phyloP scores from a whole-genome alignment of 2,797 vertebrate species.

The Phataginus tetradactyla region DNA sequence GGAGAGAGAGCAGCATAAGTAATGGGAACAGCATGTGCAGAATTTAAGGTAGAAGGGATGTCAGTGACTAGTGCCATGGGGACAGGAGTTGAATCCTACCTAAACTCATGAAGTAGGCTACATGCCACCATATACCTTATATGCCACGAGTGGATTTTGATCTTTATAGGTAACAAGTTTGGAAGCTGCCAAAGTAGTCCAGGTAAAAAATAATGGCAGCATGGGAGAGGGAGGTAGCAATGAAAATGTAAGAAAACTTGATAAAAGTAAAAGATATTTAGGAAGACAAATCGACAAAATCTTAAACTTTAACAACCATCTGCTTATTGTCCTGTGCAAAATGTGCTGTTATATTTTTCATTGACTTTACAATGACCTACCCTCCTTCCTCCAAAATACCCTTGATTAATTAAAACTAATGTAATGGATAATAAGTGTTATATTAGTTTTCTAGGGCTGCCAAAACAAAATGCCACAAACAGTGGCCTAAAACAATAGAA shows the following conservation, averaged over 20 bases:
- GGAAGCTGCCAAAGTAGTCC: not conserved
- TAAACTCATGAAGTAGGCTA: not conserved
- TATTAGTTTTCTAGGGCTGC: not conserved
- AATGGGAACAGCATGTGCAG: not conserved
- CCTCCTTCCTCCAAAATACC: not conserved
- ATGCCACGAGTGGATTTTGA: not conserved
- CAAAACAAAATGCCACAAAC: not conserved
- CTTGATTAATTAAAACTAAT: not conserved
- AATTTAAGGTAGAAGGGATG: not conserved
- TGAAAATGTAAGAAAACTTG: not conserved
- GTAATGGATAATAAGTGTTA: not conserved
- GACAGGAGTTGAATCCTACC: not conserved
- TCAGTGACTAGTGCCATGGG: not conserved
- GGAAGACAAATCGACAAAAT: not conserved
- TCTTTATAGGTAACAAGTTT: not conserved
- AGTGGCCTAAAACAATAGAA: not conserved
- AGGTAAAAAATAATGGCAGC: not conserved
- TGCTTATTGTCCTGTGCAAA: not conserved
- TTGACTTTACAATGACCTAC: not conserved
- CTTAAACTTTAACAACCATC: not conserved
- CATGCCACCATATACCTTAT: not conserved
- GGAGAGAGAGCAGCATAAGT: not conserved
- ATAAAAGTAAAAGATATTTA: not conserved
- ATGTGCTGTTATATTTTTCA: not conserved
- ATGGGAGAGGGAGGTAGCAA: not conserved